Evolutionary conservation across 1,140 invertebrate species (phyloP), one percentile per base, ranked within the genome.

Genomic region (Phymastichus coffea): DNA sequence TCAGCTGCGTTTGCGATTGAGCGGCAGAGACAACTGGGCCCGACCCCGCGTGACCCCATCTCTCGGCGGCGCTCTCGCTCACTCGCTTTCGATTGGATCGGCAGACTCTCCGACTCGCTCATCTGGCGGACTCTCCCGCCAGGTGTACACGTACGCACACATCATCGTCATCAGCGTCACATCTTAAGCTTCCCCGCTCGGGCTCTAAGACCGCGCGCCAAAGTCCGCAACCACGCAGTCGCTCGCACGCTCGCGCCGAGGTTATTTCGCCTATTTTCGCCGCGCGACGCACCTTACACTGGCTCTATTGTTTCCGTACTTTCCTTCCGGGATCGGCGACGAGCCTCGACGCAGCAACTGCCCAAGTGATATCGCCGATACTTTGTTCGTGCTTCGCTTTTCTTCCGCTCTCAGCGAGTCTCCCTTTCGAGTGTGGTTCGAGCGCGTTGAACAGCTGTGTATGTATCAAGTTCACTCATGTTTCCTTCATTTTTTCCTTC

Each of bases 281-380:
- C n/a, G 30, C 53, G 53, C 19, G 20, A 37, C 12, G 37, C 28
- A 4, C 15, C 33, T 37, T 49, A 35, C 23, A 12, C 10, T 49
- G n/a, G 10, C 9, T 7, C 14, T 6, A 37, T 14, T n/a, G 35
- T 8, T 58, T 67, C 73, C 61, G 61, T 67, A 74, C 76, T 77
- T 77, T 77, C 76, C 65, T 78, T 78, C 75, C 74, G 75, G 75
- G 69, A 72, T 73, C 65, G 63, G 57, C 64, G 43, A 10, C 47
- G 44, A 19, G 51, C 12, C 14, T 14, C 22, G 17, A n/a, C n/a
- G n/a, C n/a, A n/a, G n/a, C n/a, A n/a, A n/a, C n/a, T n/a, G n/a
- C n/a, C n/a, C n/a, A n/a, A n/a, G n/a, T n/a, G n/a, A n/a, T n/a
- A n/a, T n/a, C n/a, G n/a, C n/a, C n/a, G n/a, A n/a, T n/a, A n/a